Base-by-base conservation (phyloP, 2,888 invertebrate genomes). In the Psylliodes chrysocephalus region DNA sequence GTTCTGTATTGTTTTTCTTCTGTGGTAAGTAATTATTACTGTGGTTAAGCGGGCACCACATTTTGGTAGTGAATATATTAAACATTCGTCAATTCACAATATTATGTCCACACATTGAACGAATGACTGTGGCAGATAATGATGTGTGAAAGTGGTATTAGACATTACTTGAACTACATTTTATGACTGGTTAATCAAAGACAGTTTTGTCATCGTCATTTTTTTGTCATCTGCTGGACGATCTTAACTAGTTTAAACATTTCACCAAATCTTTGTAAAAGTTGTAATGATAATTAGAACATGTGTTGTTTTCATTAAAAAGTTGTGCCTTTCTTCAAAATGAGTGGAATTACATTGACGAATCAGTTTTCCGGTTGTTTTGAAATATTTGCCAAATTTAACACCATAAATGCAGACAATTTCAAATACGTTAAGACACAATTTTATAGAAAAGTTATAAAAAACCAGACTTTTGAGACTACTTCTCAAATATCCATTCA, bases 401-500 rank as follows among this genome's bases (percentile, higher is more conserved):
- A 71, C 53, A 67, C 61, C 22, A 63, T 67, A 35, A 68, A 63
- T 33, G 60, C 69, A 1, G 62, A 70, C 19, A 72, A 74, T 42
- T 70, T 71, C 22, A 71, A 71, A 52, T 74, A 68, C 60, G 64
- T 69, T 2, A 71, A 69, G 49, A 70, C 70, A 1, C 73, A 73
- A 44, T 72, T 74, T 60, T 72, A 72, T 55, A 60, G 65, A 38
- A 67, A 63, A 67, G 47, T 42, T 28, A 40, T 52, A 15, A 64
- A 25, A 54, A 51, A 49, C 6, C 12, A 14, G 8, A 51, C 19
- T 6, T 56, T 38, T 25, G 40, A 47, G 12, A 12, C 49, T 12
- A 22, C 57, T 1, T 42, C 44, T 17, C 59, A 51, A 40, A 42
- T 64, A 1, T 63, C 51, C 12, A 59, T 60, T 55, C 64, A 63